Base-by-base conservation (phyloP, 2,888 invertebrate species). In the Cremastinae sp. region DNA sequence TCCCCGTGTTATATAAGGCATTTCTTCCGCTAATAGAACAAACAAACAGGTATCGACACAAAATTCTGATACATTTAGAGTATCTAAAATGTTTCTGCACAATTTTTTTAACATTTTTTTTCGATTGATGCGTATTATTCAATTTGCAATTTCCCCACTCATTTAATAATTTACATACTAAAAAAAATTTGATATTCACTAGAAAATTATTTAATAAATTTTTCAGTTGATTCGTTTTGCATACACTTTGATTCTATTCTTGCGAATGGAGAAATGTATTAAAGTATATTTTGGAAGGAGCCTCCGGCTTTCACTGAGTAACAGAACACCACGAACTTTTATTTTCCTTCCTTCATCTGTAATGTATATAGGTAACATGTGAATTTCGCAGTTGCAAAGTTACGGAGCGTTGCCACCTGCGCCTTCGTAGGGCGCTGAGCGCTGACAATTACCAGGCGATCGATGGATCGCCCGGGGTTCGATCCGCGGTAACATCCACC, bases 401-500 rank as follows among this genome's bases (percentile, higher is more conserved):
- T 71, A 73, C 81, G 80, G 22, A 69, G 74, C 75, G 83, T 86
- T 85, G 86, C 28, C 86, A 86, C 87, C 87, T 86, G 87, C 86
- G 81, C 74, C 78, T 28, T 83, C 65, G 77, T 80, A 79, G 84
- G 86, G 86, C 86, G 88, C 87, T 88, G 86, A 87, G 87, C 87
- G 87, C 88, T 88, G 88, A 88, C 88, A 88, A 88, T 88, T 88
- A 88, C 86, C 85, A 73, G 80, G 84, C 86, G 88, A 88, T 88
- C 88, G 88, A 88, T 88, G 87, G 83, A 84, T 85, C 80, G 86
- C 88, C 87, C 80, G 82, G 87, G 83, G 81, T 82, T 71, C 39
- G 37, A 68, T 68, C 65, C 61, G 61, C 62, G 45, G 72, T 66
- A 64, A 39, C 56, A 62, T 65, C 68, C 47, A 39, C 47, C 22